Evolutionary conservation across 2,888 invertebrate genomes (phyloP), one percentile per base, ranked within the genome.

Genomic region (Cancer borealis): DNA sequence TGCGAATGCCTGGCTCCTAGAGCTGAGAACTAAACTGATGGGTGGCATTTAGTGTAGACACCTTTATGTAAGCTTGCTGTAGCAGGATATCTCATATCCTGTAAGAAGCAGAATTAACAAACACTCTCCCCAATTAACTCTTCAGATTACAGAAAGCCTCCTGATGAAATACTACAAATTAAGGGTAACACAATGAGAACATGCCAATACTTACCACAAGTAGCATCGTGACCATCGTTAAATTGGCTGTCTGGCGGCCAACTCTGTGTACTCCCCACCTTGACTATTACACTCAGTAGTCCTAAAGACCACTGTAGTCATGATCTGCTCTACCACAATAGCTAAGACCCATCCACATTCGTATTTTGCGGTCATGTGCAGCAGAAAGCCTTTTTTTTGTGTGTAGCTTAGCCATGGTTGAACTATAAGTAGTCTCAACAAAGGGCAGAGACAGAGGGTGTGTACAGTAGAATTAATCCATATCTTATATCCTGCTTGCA

Each of bases 281-380:
- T 84, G 84, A 84, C 14, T 84, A 39, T 84, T 39, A 30, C 84
- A 84, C 84, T 73, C 39, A 84, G 84, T 84, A 84, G 84, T 39
- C 84, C 84, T 39, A 3, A 84, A 90, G 47, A 47, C 39, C 90
- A 90, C 90, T n/a, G 26, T 91, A 91, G 66, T n/a, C 30, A 21
- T 66, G 45, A 91, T 45, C 39, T 91, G 21, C 17, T 54, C 45
- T 45, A 60, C 66, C 84, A 84, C 84, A 84, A 84, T 39, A 84
- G 84, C 84, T 84, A 84, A 84, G 89, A 88, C 79, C 92, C 88
- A 89, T 90, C 94, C 92, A 90, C 94, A 21, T 90, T 84, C 39
- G 39, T 84, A n/a, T 87, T 88, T 60, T 60, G 84, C 60, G 94
- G 94, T 94, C 92, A 88, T 92, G 94, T 94, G 94, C 94, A 94